phyloP scores from a whole-genome alignment of 2,888 invertebrate genomes.

The Tetragonisca angustula region DNA sequence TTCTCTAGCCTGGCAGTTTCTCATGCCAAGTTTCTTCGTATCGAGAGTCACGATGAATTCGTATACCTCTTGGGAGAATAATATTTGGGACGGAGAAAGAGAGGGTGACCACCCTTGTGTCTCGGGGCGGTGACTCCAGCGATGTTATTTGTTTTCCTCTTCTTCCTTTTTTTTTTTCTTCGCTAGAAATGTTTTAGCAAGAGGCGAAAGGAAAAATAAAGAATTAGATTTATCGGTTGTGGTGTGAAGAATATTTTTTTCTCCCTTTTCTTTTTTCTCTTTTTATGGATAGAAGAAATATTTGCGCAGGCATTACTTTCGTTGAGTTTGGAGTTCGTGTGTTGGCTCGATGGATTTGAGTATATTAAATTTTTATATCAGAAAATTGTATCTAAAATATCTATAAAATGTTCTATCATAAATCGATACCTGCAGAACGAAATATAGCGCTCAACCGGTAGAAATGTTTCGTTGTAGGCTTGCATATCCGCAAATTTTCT shows the following conservation, averaged over 20 bases:
- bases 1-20: conserved; percentile 32
- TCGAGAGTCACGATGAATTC: conserved; percentile 42
- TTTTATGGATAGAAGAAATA: not conserved
- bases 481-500: too few relatives aligned
- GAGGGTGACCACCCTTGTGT: not conserved
- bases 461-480: too few relatives aligned
- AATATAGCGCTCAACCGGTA: too few relatives aligned
- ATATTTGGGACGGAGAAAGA: conserved; percentile 40
- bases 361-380: not conserved
- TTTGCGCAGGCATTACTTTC: not conserved
- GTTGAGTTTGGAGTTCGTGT: not conserved
- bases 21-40: conserved; percentile 48
- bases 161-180: not conserved
- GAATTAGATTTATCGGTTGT: not conserved
- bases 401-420: too few relatives aligned
- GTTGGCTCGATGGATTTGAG: not conserved
- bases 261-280: too few relatives aligned
- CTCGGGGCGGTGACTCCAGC: not conserved
- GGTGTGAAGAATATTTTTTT: not conserved
- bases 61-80: conserved; percentile 33
- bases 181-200: too few relatives aligned
- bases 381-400: not conserved
- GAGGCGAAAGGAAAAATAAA: not conserved
- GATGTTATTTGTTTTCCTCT: not conserved
- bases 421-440: too few relatives aligned